phyloP scores from a whole-genome alignment of 2,113 vertebrate genomes.

The Chloebia gouldiae region DNA sequence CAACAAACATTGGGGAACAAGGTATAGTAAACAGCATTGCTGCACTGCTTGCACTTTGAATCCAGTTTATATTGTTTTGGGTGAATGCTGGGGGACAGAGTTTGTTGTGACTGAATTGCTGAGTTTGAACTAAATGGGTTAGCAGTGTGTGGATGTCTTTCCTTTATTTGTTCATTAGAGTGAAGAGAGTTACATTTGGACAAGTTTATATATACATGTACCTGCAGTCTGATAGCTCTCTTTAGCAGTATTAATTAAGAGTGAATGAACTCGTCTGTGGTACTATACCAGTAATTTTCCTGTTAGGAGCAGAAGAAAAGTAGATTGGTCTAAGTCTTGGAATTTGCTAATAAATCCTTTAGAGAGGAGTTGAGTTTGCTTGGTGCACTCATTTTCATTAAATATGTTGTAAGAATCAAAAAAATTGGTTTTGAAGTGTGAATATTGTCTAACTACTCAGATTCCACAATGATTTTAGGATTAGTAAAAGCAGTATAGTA shows the following conservation, averaged over 20 bases:
- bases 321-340: background rate
- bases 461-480: background rate
- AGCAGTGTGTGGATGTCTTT: background rate
- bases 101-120: background rate
- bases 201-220: accelerated
- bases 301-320: background rate
- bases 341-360: background rate
- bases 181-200: background rate
- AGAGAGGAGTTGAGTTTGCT: background rate
- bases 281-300: background rate
- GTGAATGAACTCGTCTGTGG: background rate
- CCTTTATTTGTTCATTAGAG: background rate
- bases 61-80: accelerated
- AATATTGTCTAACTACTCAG: background rate
- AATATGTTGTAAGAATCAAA: background rate
- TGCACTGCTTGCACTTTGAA: background rate
- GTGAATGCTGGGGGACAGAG: background rate
- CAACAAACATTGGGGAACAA: constrained; percentile 64
- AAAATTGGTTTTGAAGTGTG: background rate
- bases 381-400: background rate
- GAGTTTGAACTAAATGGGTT: background rate
- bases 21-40: constrained; percentile 54
- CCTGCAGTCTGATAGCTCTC: background rate
- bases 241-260: background rate
- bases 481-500: background rate